Evolutionary conservation across 2,888 invertebrate species (phyloP), one percentile per base, ranked within the genome.

Genomic region (Branchellion lobata): DNA sequence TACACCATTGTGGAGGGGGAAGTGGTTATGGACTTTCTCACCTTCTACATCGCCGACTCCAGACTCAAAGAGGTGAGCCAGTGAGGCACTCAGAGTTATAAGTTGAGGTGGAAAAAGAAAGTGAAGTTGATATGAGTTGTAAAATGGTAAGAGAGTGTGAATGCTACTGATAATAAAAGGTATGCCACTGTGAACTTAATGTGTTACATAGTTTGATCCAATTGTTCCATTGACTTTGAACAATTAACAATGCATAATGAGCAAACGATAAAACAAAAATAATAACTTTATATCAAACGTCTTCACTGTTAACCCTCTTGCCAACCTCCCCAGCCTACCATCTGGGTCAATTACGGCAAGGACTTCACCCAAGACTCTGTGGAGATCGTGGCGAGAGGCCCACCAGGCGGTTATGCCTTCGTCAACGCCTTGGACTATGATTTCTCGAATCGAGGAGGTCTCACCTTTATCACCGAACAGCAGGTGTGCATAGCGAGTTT

Each of bases 391-490:
- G 93, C 96, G 82, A 93, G 92, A 85, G 96, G 96, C 24, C 94
- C 95, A 87, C 95, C 96, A 0, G 96, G 96, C 18, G 92, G 95
- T 0, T 95, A 94, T 87, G 94, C 97, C 2, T 95, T 94, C 0
- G 90, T 97, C n/a, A 94, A 95, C 0, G 96, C 92, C 77, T 92
- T 95, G 81, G 85, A 86, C 24, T 84, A 85, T 81, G 86, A 86
- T 34, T 80, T 82, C 24, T 82, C 81, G 71, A 57, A 72, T 11
- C 40, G 82, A 27, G 83, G 83, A 11, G 81, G 73, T 21, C n/a
- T 80, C 21, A 73, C 81, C 2, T 81, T 83, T 57, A 53, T 83
- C 21, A 76, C 53, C 11, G 80, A 82, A 71, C 81, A 83, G 61
- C 73, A 82, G 79, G 83, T 83, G 74, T 24, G 61, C 3, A 57